Evolutionary conservation across 2,888 invertebrate genomes (phyloP).

Genomic region (Elaeidobius kamerunicus): DNA sequence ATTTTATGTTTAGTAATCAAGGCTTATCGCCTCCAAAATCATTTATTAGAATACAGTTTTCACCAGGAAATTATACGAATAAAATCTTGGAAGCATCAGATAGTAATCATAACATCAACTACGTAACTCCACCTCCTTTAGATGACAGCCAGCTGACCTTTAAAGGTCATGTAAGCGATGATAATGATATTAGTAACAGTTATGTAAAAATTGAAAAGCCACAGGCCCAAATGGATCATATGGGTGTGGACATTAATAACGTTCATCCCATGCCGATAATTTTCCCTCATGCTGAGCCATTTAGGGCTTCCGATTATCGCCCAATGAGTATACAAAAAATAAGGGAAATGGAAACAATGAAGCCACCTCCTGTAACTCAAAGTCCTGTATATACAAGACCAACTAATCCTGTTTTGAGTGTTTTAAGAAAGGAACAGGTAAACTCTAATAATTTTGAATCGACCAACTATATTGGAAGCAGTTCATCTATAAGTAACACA

Average conservation of each 20-base stretch:
- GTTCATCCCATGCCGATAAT: slow-evolving; percentile 30
- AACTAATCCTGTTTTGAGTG: slow-evolving; percentile 33
- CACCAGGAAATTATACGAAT: slow-evolving; percentile 34
- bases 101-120: slow-evolving; percentile 41
- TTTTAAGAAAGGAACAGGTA: slow-evolving; percentile 38
- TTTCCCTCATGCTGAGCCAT: slow-evolving; percentile 34
- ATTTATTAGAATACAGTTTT: slow-evolving; percentile 38
- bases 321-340: slow-evolving; percentile 43
- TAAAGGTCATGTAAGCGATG: slow-evolving; percentile 49
- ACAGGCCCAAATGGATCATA: slow-evolving; percentile 48
- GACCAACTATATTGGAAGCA: slow-evolving; percentile 21
- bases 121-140: slow-evolving; percentile 40
- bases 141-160: slow-evolving; percentile 43
- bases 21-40: slow-evolving; percentile 38
- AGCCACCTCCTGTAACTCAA: slow-evolving; percentile 52
- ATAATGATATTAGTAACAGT: slow-evolving; percentile 46
- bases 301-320: slow-evolving; percentile 28
- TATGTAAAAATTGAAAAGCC: slow-evolving; percentile 51
- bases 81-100: slow-evolving; percentile 36
- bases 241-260: slow-evolving; percentile 38
- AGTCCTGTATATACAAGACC: slow-evolving; percentile 36
- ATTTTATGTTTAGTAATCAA: slow-evolving; percentile 29
- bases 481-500: slow-evolving; percentile 21
- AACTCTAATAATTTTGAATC: slow-evolving; percentile 10
- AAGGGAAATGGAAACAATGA: slow-evolving; percentile 61